Evolutionary conservation across 1,140 invertebrate species (phyloP), one percentile per base, ranked within the genome.

Genomic region (Drosophila ananassae): DNA sequence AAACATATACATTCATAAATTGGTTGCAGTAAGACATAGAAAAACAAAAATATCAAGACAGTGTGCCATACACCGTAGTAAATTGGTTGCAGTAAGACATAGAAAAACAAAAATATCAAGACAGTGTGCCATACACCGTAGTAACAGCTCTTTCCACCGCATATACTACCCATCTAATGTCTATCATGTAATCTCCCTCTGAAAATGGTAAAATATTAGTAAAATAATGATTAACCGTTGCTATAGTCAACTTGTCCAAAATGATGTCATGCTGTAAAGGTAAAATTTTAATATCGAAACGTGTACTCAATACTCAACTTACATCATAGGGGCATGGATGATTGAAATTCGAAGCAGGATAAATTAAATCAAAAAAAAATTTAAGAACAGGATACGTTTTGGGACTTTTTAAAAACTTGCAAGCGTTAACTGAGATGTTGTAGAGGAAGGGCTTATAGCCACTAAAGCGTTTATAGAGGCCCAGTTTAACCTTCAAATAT

Each of bases 361-460:
- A 21, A 3, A 63, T 21, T 9, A 44, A 10, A 30, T 32, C 4
- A 13, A 9, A 63, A 2, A 59, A 3, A 9, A n/a, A 24, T 0
- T 8, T 34, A 7, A 7, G 2, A 9, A 62, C 10, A 2, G 52
- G 60, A n/a, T 25, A 17, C 0, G 39, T 1, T 4, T 25, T 62
- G 3, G 8, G 25, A 9, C 57, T 56, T 24, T 30, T 12, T 2
- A 64, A 1, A 28, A 63, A 68, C 9, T 53, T 32, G 3, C 60
- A 69, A 3, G 3, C 24, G 37, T 69, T 39, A 5, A 56, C 3
- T 0, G 50, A 56, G 2, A 69, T 9, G 10, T 69, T 69, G 21
- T 69, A 69, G 2, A 67, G 51, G 3, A 56, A 68, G 0, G 61
- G 61, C 13, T 50, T 67, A 8, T 67, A 67, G 9, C 32, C 50